Base-by-base conservation (phyloP, 2,888 invertebrate species). In the Poecilus cupreus region DNA sequence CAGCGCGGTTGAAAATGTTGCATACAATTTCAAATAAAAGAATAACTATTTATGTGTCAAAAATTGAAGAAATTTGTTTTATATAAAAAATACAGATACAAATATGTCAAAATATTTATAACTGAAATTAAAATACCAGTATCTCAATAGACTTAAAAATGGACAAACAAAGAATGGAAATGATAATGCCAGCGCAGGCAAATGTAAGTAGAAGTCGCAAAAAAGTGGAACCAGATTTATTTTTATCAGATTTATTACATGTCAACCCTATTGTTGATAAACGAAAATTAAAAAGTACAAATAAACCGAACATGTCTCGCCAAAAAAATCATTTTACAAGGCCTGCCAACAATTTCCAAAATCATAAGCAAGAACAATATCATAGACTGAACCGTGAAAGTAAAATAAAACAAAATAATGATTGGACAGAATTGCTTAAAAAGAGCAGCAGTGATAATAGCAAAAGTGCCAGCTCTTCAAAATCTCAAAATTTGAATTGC, bases 341-440 rank as follows among this genome's bases (percentile, higher is more conserved):
- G 8, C 32, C 32, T 32, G 16, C 4, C 2, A 68, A 26, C 54
- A 80, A 57, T 57, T 72, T 54, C 24, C 72, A 72, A 10, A 80
- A 75, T 60, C 6, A 46, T 13, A 81, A 81, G 49, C 81, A 81
- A 81, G 81, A 81, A 64, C 60, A 57, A 22, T 49, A 60, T 32
- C 46, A 75, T 26, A 32, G 81, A 32, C 20, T 81, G 57, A 81
- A 64, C 18, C 74, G 81, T 6, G 75, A 81, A n/a, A 46, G 43
- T 24, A 81, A 81, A 81, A 1, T 81, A n/a, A 39, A 64, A 32
- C 16, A 49, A 46, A 81, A 81, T 32, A 46, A 81, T 6, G 32
- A 57, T 46, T 80, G 32, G 39, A 22, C 72, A n/a, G 68, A 68
- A 37, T 39, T 37, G 13, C 6, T 68, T 16, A 8, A 37, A 68